Evolutionary conservation across 2,797 vertebrate genomes (phyloP).

Genomic region (Megalops cyprinoides): DNA sequence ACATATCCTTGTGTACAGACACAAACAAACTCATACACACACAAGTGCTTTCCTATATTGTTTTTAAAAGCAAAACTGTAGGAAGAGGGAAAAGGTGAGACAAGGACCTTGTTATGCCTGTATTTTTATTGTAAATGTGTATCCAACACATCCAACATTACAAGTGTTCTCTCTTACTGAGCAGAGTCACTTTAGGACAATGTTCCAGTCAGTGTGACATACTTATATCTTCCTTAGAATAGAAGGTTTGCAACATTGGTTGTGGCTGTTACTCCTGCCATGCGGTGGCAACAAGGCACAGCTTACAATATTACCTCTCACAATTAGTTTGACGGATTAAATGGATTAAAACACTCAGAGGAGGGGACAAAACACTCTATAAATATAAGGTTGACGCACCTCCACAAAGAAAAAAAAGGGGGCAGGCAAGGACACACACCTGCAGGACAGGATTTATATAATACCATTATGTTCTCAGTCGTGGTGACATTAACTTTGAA

Average conservation of each 20-base stretch:
- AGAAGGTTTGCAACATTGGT: background rate
- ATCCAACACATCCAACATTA: background rate
- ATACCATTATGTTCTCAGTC: too few species aligned
- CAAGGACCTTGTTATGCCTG: too few species aligned
- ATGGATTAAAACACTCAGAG: too few species aligned
- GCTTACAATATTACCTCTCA: too few species aligned
- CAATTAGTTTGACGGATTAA: too few species aligned
- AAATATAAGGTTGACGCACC: too few species aligned
- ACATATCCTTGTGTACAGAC: background rate
- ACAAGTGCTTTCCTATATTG: background rate
- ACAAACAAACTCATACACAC: background rate
- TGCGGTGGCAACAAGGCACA: background rate
- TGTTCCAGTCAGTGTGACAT: conserved; percentile 6
- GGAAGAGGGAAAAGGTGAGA: background rate
- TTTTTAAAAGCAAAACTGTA: background rate
- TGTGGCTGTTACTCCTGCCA: conserved; percentile 9
- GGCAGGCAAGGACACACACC: too few species aligned
- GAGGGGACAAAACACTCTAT: too few species aligned
- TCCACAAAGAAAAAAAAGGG: too few species aligned
- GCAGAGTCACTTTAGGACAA: background rate
- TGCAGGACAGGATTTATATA: too few species aligned
- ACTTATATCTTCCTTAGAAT: background rate
- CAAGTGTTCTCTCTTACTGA: background rate
- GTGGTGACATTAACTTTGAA: too few species aligned
- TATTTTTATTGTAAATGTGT: background rate